phyloP scores from a whole-genome alignment of 1,140 invertebrate genomes.

The Anastrepha ludens region DNA sequence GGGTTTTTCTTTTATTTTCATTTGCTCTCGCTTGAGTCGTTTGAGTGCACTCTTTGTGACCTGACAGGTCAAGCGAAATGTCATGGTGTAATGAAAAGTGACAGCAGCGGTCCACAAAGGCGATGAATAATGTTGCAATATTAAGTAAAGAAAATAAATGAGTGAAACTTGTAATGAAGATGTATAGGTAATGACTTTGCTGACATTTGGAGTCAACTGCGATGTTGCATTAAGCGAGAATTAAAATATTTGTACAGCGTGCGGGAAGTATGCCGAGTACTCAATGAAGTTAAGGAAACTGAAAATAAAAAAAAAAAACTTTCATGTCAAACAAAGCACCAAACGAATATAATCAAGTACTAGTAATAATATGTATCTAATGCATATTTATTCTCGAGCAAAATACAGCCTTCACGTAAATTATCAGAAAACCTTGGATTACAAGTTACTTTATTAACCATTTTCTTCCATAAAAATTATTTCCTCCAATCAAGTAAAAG shows the following conservation, averaged over 20 bases:
- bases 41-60: slow-evolving; percentile 15
- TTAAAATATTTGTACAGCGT: slow-evolving; percentile 7
- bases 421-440: no score
- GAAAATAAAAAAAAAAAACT: neutral
- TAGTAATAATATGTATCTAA: neutral
- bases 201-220: slow-evolving; percentile 3
- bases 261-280: neutral
- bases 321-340: neutral
- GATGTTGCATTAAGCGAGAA: neutral
- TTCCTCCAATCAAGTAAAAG: neutral
- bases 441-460: no score
- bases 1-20: neutral
- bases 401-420: neutral
- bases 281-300: neutral
- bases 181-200: slow-evolving; percentile 7
- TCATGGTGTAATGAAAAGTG: slow-evolving; percentile 43
- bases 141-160: neutral
- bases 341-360: neutral
- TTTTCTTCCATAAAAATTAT: no score
- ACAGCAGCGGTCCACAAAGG: neutral
- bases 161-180: slow-evolving; percentile 25
- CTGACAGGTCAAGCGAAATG: slow-evolving; percentile 20
- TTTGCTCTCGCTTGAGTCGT: slow-evolving; percentile 7
- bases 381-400: neutral
- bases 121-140: neutral